Percentiles rank a stretch among this genome's conserved stretches.
These are phyloP conservation scores for Xenopus borealis DNA, from an alignment of 2,113 vertebrate species.

Conservation along the genomic window DNA sequence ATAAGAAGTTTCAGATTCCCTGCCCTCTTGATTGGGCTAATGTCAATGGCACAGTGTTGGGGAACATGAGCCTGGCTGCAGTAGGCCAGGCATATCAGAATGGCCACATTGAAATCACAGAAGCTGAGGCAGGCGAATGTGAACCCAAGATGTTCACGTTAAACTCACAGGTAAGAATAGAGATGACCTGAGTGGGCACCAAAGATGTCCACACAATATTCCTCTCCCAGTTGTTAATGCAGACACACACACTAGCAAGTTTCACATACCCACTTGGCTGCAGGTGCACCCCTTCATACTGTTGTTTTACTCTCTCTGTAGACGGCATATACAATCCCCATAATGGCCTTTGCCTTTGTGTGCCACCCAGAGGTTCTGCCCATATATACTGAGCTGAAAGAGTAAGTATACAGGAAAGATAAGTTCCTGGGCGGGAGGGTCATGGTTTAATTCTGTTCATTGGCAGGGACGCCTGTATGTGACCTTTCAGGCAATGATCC, in stretches of 20 bases:
- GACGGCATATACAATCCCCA: slow-evolving; percentile 96
- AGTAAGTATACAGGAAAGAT: slow-evolving; percentile 71
- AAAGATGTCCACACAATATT: too few relatives aligned
- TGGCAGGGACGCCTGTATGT: too few relatives aligned
- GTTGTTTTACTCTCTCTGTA: slow-evolving; percentile 46
- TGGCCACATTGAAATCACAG: slow-evolving; percentile 53
- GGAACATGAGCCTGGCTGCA: slow-evolving; percentile 56
- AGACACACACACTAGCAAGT: too few relatives aligned
- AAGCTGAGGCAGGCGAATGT: slow-evolving; percentile 59
- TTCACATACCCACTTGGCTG: too few relatives aligned
- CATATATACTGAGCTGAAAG: slow-evolving; percentile 93
- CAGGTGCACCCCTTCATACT: too few relatives aligned
- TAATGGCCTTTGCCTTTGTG: slow-evolving; percentile 95
- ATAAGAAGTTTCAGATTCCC: slow-evolving; percentile 90
- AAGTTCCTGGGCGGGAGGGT: too few relatives aligned
- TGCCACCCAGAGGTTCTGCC: slow-evolving; percentile 96
- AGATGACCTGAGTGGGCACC: not conserved
- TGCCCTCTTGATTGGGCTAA: slow-evolving; percentile 75
- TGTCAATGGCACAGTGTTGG: slow-evolving; percentile 61
- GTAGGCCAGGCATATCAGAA: slow-evolving; percentile 59
- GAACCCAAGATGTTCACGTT: slow-evolving; percentile 79
- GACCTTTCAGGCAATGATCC: too few relatives aligned
- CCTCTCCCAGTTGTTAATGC: too few relatives aligned
- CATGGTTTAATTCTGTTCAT: too few relatives aligned
- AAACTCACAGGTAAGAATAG: slow-evolving; percentile 81